Conservation (phyloP, 2,113 vertebrate species). For the Malurus elegans region DNA sequence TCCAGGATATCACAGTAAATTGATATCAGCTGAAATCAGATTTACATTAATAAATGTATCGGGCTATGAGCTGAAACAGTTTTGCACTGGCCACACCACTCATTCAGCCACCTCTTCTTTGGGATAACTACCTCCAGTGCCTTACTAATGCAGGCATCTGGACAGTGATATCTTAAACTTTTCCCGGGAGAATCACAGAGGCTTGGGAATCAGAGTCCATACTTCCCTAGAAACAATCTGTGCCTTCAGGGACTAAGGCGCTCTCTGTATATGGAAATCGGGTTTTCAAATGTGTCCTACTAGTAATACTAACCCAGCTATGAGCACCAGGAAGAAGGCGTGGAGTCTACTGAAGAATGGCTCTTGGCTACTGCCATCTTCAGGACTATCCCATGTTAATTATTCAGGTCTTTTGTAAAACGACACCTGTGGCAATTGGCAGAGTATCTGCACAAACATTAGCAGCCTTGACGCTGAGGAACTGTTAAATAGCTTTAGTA, state of each 20-base stretch:
- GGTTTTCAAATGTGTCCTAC: not conserved
- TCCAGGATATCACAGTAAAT: not conserved
- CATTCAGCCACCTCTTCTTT: not conserved
- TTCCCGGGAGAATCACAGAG: not conserved
- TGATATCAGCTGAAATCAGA: not conserved
- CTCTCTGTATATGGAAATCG: not conserved
- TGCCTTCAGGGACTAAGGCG: not conserved
- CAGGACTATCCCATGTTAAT: not conserved
- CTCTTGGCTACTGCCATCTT: slow-evolving; percentile 5
- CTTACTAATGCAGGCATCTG: not conserved
- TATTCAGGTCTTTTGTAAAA: not conserved
- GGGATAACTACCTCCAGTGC: not conserved
- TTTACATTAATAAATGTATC: not conserved
- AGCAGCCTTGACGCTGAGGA: slow-evolving; percentile 18
- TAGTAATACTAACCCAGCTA: not conserved
- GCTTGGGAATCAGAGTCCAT: not conserved
- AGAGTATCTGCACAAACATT: not conserved
- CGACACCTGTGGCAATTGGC: slow-evolving; percentile 45
- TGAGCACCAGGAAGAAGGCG: not conserved
- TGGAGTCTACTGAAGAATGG: not conserved
- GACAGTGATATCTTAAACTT: not conserved
- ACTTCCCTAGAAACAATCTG: not conserved
- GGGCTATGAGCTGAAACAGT: not conserved
- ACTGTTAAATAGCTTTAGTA: slow-evolving; percentile 19
- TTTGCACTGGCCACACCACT: not conserved